phyloP scores from a whole-genome alignment of 2,797 vertebrate species.

The Gymnodraco acuticeps region DNA sequence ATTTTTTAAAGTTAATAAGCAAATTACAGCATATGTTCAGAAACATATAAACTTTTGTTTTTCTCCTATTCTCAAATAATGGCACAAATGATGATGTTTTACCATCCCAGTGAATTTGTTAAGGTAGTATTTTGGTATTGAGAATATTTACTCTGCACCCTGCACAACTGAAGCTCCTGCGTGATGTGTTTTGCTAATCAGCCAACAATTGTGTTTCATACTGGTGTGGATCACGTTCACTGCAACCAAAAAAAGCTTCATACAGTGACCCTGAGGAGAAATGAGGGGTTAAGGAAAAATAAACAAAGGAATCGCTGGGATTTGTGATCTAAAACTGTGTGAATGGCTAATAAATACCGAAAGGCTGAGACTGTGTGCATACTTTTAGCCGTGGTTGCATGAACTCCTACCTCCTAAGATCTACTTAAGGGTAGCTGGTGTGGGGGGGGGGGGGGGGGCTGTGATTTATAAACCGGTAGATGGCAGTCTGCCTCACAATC shows the following conservation, averaged over 20 bases:
- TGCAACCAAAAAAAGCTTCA: background rate
- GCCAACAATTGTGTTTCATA: background rate
- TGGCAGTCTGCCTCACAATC: slow-evolving; percentile 76
- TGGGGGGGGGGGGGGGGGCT: background rate
- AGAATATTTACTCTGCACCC: background rate
- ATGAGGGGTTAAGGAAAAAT: background rate
- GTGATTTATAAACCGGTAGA: slow-evolving; percentile 70
- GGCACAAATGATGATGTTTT: background rate
- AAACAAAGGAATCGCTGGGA: background rate
- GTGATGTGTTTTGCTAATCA: background rate
- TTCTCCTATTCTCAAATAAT: background rate
- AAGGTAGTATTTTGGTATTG: background rate
- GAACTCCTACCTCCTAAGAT: slow-evolving; percentile 20
- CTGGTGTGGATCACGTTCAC: background rate
- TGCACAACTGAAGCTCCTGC: background rate
- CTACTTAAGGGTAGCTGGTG: slow-evolving; percentile 11
- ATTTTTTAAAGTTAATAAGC: background rate
- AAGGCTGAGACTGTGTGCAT: background rate
- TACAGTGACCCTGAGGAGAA: background rate
- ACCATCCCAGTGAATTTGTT: background rate
- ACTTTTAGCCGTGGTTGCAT: slow-evolving; percentile 2
- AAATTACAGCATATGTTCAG: background rate
- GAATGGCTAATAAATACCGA: background rate
- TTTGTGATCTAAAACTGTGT: background rate
- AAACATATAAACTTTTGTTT: background rate